phyloP scores from a whole-genome alignment of 1,140 invertebrate species.

The Hesperophylax magnus region DNA sequence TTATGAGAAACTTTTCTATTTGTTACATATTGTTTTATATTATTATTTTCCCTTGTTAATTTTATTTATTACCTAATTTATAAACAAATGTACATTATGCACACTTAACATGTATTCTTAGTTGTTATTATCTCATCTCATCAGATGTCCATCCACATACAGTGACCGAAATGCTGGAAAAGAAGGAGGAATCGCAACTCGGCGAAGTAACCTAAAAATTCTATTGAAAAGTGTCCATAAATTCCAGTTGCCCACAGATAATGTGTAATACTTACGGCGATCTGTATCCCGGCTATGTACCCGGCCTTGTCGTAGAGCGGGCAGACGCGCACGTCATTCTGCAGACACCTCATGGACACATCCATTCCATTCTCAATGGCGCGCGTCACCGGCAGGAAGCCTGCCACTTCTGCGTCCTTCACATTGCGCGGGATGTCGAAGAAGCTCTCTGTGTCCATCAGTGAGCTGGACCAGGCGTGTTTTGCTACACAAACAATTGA shows the following conservation, averaged over 20 bases:
- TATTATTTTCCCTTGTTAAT: no score
- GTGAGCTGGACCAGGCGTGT: constrained; percentile 64
- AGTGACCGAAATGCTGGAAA: no score
- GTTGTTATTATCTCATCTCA: no score
- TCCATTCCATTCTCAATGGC: constrained; percentile 61
- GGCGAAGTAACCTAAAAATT: no score
- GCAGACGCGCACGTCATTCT: constrained; percentile 61
- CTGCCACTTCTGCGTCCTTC: constrained; percentile 62
- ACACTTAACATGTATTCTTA: no score
- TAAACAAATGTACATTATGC: no score
- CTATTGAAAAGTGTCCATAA: no score
- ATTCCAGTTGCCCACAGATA: no score
- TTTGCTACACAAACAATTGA: constrained; percentile 59
- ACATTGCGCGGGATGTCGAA: constrained; percentile 65
- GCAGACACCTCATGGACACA: constrained; percentile 62
- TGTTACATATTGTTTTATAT: no score
- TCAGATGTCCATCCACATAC: no score
- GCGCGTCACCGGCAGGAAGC: constrained; percentile 63
- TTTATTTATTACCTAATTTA: no score
- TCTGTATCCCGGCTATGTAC: constrained; percentile 66
- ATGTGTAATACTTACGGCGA: constrained; percentile 61
- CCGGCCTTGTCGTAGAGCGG: constrained; percentile 63
- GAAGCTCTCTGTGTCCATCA: constrained; percentile 66
- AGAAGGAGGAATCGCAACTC: background rate
- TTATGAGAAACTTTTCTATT: no score